Evolutionary conservation across 2,888 invertebrate genomes (phyloP), one percentile per base, ranked within the genome.

Genomic region (Metallyticus violacea): DNA sequence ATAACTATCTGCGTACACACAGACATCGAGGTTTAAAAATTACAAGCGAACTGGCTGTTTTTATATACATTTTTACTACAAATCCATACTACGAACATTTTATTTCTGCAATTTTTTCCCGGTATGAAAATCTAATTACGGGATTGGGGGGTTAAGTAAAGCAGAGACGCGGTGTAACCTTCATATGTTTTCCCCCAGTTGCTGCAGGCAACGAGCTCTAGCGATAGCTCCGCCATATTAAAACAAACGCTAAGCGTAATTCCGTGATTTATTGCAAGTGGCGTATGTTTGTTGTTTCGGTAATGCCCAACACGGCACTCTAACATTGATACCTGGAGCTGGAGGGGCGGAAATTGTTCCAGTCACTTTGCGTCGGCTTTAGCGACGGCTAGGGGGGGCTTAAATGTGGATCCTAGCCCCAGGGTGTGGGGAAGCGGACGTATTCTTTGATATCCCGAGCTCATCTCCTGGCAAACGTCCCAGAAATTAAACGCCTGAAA

Each of bases 201-300:
- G 85, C 79, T 40, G 85, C 85, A 22, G 76, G 82, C 85, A 29
- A 25, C 29, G 85, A 28, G 29, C 81, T 28, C 85, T 30, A 85
- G 85, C 79, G 85, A 85, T 85, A 85, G 85, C 62, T 62, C 40
- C 82, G 82, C 85, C 85, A 85, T 85, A 85, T 85, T 85, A 85
- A 85, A 85, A 85, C 85, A 85, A 85, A 85, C 85, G 85, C 80
- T 85, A 85, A 79, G 85, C 85, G 85, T 85, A 85, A 85, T 85
- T 29, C 85, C 79, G 77, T 85, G 85, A 85, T 85, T 85, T 85
- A 85, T 85, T 80, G 82, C 27, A 40, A 26, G 62, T 62, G 82
- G 40, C 26, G 76, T 82, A 27, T 26, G 40, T 28, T 81, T 81
- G 30, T 76, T 82, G 76, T 62, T 82, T 40, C 76, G 62, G 62